Evolutionary conservation across 1,140 invertebrate species (phyloP).

Genomic region (Papilio aristodemus): DNA sequence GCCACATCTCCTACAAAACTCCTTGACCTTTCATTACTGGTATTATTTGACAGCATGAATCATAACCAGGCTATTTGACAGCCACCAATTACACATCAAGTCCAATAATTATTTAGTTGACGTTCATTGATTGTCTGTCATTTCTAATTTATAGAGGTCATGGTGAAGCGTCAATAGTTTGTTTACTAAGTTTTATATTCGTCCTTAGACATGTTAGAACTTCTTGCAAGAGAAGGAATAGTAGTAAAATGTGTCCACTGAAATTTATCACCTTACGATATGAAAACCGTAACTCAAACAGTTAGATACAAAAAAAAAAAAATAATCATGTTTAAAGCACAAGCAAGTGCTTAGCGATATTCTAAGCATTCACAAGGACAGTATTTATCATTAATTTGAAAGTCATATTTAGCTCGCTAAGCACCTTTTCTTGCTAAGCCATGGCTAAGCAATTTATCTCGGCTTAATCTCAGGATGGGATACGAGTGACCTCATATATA

Average conservation of each 20-base stretch:
- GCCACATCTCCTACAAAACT: neutral
- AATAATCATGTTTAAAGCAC: too few species aligned
- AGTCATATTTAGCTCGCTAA: too few species aligned
- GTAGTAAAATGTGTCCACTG: too few species aligned
- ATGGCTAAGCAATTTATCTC: neutral
- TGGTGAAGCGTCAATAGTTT: conserved; percentile 4
- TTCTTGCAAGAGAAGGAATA: too few species aligned
- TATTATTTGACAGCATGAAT: conserved; percentile 37
- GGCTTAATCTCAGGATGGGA: neutral
- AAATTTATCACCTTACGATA: too few species aligned
- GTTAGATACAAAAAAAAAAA: too few species aligned
- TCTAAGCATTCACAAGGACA: too few species aligned
- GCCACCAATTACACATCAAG: conserved; percentile 32
- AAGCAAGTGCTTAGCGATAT: too few species aligned
- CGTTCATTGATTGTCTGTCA: conserved; percentile 24
- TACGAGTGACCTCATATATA: neutral
- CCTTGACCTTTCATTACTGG: conserved; percentile 34
- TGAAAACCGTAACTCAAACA: too few species aligned
- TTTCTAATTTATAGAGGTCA: conserved; percentile 36
- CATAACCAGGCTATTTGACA: conserved; percentile 33
- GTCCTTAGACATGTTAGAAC: too few species aligned
- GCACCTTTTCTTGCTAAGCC: too few species aligned
- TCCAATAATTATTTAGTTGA: conserved; percentile 19
- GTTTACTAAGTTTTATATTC: neutral
- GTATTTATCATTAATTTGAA: too few species aligned